Evolutionary conservation across 2,888 invertebrate species (phyloP).

Genomic region (Dryobota labecula): DNA sequence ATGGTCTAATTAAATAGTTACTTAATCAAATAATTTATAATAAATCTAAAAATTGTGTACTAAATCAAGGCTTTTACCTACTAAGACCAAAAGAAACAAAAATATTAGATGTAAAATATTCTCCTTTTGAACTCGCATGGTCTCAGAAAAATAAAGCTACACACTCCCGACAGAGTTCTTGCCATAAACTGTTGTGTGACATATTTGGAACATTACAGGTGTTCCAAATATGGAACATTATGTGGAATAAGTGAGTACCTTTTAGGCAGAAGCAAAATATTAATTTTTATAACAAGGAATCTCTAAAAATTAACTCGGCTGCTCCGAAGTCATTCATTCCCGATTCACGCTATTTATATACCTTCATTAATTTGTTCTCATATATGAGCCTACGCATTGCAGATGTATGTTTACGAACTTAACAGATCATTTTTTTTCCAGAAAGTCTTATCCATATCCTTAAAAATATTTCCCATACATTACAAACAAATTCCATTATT

Average conservation of each 20-base stretch:
- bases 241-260: not conserved
- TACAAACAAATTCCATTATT: slow-evolving; percentile 30
- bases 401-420: not conserved
- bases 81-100: not conserved
- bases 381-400: not conserved
- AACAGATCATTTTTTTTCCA: not conserved
- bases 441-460: no score
- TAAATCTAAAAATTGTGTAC: not conserved
- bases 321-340: not conserved
- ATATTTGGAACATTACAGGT: not conserved
- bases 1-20: no score
- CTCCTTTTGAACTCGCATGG: not conserved
- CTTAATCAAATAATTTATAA: not conserved
- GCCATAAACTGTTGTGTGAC: not conserved
- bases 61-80: not conserved
- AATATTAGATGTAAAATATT: not conserved
- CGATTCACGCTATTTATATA: not conserved
- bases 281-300: not conserved
- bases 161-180: not conserved
- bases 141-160: not conserved
- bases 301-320: not conserved
- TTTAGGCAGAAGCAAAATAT: not conserved
- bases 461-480: slow-evolving; percentile 13
- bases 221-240: not conserved
- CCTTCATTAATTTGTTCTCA: not conserved